Conservation (phyloP, 2,888 invertebrate species). For the Dromius quadrimaculatus region DNA sequence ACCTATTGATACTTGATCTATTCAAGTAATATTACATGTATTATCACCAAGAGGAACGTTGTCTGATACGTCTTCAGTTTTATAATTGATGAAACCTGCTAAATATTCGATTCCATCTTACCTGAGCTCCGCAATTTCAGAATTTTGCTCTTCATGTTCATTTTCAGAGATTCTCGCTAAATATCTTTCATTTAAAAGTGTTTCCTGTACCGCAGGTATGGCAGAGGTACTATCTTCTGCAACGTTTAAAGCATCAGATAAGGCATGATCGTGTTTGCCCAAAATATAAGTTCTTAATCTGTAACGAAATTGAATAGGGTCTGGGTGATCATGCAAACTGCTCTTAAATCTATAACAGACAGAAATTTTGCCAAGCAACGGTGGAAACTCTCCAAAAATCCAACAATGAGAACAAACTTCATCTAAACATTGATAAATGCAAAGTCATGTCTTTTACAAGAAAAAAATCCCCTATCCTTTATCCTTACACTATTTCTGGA, state of each 20-base stretch:
- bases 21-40: background rate
- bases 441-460: too few species aligned
- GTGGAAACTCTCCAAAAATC: too few species aligned
- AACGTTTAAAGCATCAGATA: conserved; percentile 15
- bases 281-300: conserved; percentile 55
- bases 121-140: background rate
- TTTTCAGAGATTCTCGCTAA: background rate
- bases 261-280: conserved; percentile 53
- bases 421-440: too few species aligned
- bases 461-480: too few species aligned
- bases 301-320: conserved; percentile 56
- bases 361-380: too few species aligned
- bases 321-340: conserved; percentile 56
- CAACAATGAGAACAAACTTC: too few species aligned
- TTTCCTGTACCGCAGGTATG: background rate
- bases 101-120: background rate
- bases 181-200: background rate
- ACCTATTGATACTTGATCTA: background rate
- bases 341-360: too few species aligned
- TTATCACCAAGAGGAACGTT: background rate
- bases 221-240: background rate
- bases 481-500: too few species aligned
- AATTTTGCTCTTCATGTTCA: background rate
- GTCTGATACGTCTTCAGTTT: background rate
- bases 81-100: background rate